A percentile compares a stretch with the other conserved stretches of the same genome.
Conservation (phyloP, 2,797 vertebrate species). For the Carcharodon carcharias region DNA sequence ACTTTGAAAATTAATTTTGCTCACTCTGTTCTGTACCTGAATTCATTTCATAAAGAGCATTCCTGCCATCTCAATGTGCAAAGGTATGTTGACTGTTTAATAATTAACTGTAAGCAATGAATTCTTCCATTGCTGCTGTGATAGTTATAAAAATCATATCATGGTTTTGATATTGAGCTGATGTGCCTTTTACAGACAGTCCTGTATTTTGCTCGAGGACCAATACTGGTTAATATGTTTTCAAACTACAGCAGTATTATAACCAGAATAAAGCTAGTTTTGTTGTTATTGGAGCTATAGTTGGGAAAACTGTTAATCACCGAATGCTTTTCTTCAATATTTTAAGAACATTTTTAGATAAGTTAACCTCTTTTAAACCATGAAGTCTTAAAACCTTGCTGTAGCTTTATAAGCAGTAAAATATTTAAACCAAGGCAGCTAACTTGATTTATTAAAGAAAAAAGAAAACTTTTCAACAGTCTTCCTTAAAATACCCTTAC, state of each 20-base stretch:
- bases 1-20: not conserved
- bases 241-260: constrained; percentile 10
- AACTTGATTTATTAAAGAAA: not conserved
- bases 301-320: not conserved
- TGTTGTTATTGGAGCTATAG: not conserved
- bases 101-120: not conserved
- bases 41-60: not conserved
- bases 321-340: not conserved
- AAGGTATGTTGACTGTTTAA: constrained; percentile 24
- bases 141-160: constrained; percentile 1
- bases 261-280: not conserved
- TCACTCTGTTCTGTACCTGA: not conserved
- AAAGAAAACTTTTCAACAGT: not conserved
- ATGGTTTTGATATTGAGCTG: not conserved
- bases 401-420: not conserved
- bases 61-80: not conserved
- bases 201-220: constrained; percentile 29
- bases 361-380: not conserved
- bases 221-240: constrained; percentile 33
- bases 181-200: not conserved
- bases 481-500: not conserved
- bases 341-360: not conserved
- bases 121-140: not conserved
- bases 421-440: too few species aligned
- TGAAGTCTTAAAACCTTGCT: not conserved